Base-by-base conservation (phyloP, 2,113 vertebrate species). In the Odobenus rosmarus region DNA sequence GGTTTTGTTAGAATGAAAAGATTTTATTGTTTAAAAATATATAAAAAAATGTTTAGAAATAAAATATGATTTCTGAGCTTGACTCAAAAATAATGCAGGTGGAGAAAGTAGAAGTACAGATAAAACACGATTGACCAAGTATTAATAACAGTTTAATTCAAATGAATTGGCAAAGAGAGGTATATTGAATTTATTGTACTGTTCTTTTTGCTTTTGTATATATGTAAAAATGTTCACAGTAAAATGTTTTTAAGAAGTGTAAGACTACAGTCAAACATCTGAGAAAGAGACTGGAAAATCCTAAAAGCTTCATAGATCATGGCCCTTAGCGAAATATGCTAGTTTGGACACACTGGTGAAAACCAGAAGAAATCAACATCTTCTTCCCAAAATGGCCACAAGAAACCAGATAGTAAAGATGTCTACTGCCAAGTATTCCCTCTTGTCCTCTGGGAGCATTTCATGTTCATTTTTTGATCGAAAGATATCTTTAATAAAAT, bases 191-290 rank as follows among this genome's bases (percentile, higher is more conserved):
- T 72, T 69, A 82, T 33, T 39, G 23, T 61, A 24, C 5, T 13
- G 5, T 87, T 80, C 19, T 92, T 31, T 93, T 82, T 67, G 69
- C 26, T 62, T 77, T 53, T 71, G 21, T 51, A 71, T 76, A n/a
- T 10, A 88, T 81, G 53, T 67, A 5, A 33, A 93, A 92, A 39
- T 18, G 0, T 55, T 81, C 62, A 90, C 33, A 61, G 67, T 76
- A 93, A 96, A 88, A 93, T 19, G 8, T 57, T 88, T 76, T 92
- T 9, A 12, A 86, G 95, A 95, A 89, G 61, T 18, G 84, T 53
- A 85, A 23, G 64, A 86, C 67, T 89, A 15, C 3, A 88, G 18
- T 93, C 55, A 93, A 84, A 61, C 67, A 24, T 80, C 21, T 83
- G 36, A 81, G 31, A 84, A 90, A 84, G 49, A 88, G 15, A 83